phyloP scores from a whole-genome alignment of 2,113 vertebrate genomes.

The Nymphicus hollandicus region DNA sequence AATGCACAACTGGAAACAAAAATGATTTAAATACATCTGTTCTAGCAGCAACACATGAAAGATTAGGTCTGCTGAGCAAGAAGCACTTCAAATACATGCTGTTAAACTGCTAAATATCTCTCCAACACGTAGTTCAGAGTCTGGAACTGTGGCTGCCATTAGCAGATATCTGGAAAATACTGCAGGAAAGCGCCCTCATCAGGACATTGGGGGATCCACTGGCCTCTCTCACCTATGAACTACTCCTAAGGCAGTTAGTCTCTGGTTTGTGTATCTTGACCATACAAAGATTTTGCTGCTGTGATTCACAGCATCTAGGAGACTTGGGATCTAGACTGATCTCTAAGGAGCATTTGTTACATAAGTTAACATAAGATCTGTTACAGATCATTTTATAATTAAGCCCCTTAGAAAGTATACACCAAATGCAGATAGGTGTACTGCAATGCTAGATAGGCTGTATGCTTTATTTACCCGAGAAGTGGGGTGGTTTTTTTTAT shows the following conservation, averaged over 20 bases:
- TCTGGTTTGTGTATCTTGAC: background rate
- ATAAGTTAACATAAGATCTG: background rate
- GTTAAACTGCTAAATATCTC: background rate
- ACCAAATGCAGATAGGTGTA: background rate
- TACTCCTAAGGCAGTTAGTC: background rate
- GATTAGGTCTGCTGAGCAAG: background rate
- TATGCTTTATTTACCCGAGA: background rate
- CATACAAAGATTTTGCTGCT: background rate
- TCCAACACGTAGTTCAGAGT: accelerated
- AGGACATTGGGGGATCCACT: background rate
- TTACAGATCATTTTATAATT: background rate
- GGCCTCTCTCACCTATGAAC: background rate
- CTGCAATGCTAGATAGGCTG: background rate
- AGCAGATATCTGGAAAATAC: background rate
- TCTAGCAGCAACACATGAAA: background rate
- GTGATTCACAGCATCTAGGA: background rate
- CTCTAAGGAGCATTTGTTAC: background rate
- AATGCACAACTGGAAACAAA: background rate
- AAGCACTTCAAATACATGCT: background rate
- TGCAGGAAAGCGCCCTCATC: background rate
- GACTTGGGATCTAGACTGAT: background rate
- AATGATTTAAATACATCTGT: background rate
- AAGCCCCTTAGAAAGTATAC: background rate
- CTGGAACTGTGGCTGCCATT: background rate
- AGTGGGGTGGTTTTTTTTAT: background rate